These are phyloP conservation scores for Thumatha senex DNA, from an alignment of 2,888 invertebrate species.

Conservation along the genomic window DNA sequence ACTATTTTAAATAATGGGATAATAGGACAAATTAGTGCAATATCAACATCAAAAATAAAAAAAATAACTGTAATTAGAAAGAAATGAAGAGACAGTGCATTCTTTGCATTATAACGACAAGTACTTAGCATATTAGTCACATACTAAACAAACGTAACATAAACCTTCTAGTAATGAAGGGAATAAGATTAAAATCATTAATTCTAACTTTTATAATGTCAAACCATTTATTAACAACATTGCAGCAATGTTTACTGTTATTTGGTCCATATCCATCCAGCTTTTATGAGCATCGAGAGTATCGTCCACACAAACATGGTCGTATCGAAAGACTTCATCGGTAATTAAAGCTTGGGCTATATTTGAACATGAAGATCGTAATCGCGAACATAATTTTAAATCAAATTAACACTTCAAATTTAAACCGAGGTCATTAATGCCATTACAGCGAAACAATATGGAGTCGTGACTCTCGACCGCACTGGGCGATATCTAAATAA, in stretches of 20 bases:
- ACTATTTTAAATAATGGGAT: no score
- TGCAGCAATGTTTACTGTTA: slow-evolving; percentile 32
- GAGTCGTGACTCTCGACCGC: slow-evolving; percentile 82
- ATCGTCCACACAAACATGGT: slow-evolving; percentile 34
- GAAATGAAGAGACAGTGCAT: no score
- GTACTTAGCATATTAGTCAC: slow-evolving; percentile 58
- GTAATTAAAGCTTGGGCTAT: slow-evolving; percentile 78
- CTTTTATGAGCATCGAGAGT: slow-evolving; percentile 49
- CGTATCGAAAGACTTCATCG: slow-evolving; percentile 62
- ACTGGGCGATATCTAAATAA: slow-evolving; percentile 79
- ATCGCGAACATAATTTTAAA: slow-evolving; percentile 81
- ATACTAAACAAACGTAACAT: slow-evolving; percentile 43
- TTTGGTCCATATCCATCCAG: slow-evolving; percentile 40
- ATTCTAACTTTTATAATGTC: slow-evolving; percentile 62
- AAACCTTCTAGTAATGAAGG: slow-evolving; percentile 39
- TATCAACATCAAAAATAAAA: no score
- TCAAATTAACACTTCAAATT: slow-evolving; percentile 84
- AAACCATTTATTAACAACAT: slow-evolving; percentile 56
- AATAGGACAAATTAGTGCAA: no score
- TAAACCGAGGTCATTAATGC: slow-evolving; percentile 81
- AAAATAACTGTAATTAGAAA: no score
- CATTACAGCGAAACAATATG: slow-evolving; percentile 81
- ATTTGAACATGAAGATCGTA: slow-evolving; percentile 77
- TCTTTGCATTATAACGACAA: slow-evolving; percentile 34
- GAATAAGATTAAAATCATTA: slow-evolving; percentile 54